Base-by-base conservation (phyloP, 1,140 invertebrate genomes). In the Halyomorpha halys region DNA sequence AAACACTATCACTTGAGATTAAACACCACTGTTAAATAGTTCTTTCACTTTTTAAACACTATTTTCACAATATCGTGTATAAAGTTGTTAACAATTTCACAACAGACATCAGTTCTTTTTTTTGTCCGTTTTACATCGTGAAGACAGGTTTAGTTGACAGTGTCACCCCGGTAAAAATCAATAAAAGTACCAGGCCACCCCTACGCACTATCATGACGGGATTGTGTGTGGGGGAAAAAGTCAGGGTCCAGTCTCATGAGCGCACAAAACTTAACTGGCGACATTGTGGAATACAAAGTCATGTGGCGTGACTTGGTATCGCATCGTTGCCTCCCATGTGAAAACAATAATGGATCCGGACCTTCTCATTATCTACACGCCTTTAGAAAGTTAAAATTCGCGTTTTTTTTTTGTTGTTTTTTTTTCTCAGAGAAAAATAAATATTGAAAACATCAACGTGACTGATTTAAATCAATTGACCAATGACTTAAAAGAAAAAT, bases 121-220 rank as follows among this genome's bases (percentile, higher is more conserved):
- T 64, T 64, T 44, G 30, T 23, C 39, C 63, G 27, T 64, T 64
- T 64, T 54, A 64, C 63, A 64, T 64, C 25, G 63, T 53, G 63
- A 64, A 64, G 63, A 64, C 63, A 56, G 53, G 49, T 51, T 64
- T 64, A 64, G 63, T 64, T 64, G 63, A 64, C 63, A 64, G 23
- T 64, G 63, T 64, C 63, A 64, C 47, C 63, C 53, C 49, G 19
- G 44, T 51, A 61, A 61, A 61, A 61, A 61, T 61, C 60, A 61
- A 61, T 61, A 61, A 45, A 61, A 61, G 60, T 34, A 61, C 60
- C 39, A 47, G 60, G 60, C 27, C 49, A 25, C 44, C 63, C 53
- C 63, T 64, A 45, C 63, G 25, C 63, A 49, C 63, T 53, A 44
- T 44, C 44, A 56, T 59, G 53, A 39, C 47, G 16, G 53, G 60